A percentile compares a stretch with the other conserved stretches of the same genome.
Conservation (phyloP, 2,888 invertebrate species). For the Lasius platythorax region DNA sequence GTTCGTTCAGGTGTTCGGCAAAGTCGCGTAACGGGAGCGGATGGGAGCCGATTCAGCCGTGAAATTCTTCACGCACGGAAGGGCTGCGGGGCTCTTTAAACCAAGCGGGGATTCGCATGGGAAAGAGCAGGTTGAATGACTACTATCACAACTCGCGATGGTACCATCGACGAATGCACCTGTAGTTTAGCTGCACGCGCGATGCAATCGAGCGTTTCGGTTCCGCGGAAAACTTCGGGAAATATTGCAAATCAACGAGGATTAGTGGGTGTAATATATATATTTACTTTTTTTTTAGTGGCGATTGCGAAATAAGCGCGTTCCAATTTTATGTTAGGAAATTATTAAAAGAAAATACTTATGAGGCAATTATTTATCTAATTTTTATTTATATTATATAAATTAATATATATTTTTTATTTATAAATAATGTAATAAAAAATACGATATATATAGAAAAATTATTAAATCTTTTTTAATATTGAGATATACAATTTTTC, state of each 20-base stretch:
- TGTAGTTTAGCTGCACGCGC: slow-evolving; percentile 57
- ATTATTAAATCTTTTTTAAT: background rate
- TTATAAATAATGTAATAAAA: background rate
- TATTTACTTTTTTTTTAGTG: background rate
- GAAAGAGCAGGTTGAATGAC: slow-evolving; percentile 53
- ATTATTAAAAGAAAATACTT: background rate
- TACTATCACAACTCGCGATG: background rate
- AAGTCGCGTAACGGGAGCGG: slow-evolving; percentile 47
- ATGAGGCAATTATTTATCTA: background rate
- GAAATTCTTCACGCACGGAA: slow-evolving; percentile 55
- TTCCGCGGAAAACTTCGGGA: slow-evolving; percentile 24
- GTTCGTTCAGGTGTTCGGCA: slow-evolving; percentile 29
- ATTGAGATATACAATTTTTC: background rate
- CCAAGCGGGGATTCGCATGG: slow-evolving; percentile 37
- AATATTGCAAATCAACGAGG: slow-evolving; percentile 24
- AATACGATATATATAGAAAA: background rate
- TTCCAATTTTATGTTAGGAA: background rate
- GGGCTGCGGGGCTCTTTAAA: slow-evolving; percentile 43
- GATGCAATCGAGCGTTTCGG: slow-evolving; percentile 49
- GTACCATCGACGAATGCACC: slow-evolving; percentile 32
- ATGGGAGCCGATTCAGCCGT: slow-evolving; percentile 48
- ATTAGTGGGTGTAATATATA: slow-evolving; percentile 13
- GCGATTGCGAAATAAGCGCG: background rate
- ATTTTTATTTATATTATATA: slow-evolving; percentile 5
- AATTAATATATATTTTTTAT: background rate